Evolutionary conservation across 2,888 invertebrate genomes (phyloP), one percentile per base, ranked within the genome.

Genomic region (Oxytorus armatus): DNA sequence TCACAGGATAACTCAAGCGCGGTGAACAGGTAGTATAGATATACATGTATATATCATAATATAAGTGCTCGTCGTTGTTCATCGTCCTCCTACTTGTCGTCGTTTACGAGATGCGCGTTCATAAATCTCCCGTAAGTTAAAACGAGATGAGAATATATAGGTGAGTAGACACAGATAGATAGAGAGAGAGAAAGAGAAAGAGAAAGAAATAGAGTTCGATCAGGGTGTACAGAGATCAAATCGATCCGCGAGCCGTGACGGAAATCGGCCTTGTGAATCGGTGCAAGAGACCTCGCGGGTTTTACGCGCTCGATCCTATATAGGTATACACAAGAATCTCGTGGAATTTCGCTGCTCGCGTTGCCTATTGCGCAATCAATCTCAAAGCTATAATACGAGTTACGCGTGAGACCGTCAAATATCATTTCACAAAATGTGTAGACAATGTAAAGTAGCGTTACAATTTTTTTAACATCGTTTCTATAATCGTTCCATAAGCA

Each of bases 241-340:
- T 83, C 59, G 74, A 82, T 83, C 76, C 70, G 77, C 75, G 81
- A 83, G 77, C 79, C 84, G 82, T 83, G 83, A 84, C 84, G 84
- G 82, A 78, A 83, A 78, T 84, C 83, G 82, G 80, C 83, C 84
- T 84, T 84, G 84, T 77, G 72, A 73, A 81, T 70, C 80, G 76
- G 72, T 79, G 75, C 79, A 73, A 74, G 61, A 78, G 78, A 53
- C 76, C 76, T 76, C 76, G 72, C 65, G 33, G 55, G 61, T 55
- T 74, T 74, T 74, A 66, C 76, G 65, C 57, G 65, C 59, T 63
- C 36, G 8, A 57, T 57, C 8, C 14, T n/a, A 18, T 33, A 68
- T 59, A 61, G 39, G 44, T 53, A 25, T 51, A 57, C 55, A 51
- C 63, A 51, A n/a, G n/a, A 72, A 25, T 44, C 61, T 57, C 16